A percentile compares a stretch with the other conserved stretches of the same genome.
phyloP scores from a whole-genome alignment of 1,140 invertebrate genomes.

The Phymorhynchus buccinoides region DNA sequence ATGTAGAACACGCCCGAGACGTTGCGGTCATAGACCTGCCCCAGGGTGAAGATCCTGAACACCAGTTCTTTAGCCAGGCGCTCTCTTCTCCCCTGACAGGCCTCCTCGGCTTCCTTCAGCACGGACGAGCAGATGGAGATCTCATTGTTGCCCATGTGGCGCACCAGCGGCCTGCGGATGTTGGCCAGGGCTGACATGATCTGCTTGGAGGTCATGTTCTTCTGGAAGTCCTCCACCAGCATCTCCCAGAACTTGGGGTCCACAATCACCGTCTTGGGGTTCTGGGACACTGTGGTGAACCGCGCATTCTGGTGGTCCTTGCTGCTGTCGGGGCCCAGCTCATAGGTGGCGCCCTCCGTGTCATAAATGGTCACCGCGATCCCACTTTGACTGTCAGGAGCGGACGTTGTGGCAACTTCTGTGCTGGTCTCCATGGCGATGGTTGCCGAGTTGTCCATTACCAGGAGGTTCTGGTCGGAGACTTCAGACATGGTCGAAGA shows the following conservation, averaged over 20 bases:
- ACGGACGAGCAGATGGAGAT: slow-evolving; percentile 50
- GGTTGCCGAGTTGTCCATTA: not conserved
- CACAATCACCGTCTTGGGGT: slow-evolving; percentile 48
- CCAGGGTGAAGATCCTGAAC: slow-evolving; percentile 48
- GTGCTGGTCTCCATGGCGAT: not conserved
- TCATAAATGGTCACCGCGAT: slow-evolving; percentile 50
- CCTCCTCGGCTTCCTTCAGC: slow-evolving; percentile 47
- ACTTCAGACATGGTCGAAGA: slow-evolving; percentile 44
- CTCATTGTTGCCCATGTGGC: slow-evolving; percentile 47
- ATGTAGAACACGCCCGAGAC: slow-evolving; percentile 51
- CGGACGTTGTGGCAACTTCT: slow-evolving; percentile 32
- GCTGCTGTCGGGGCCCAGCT: slow-evolving; percentile 46
- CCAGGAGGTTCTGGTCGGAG: slow-evolving; percentile 42
- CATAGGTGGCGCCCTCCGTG: slow-evolving; percentile 42
- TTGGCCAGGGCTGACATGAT: slow-evolving; percentile 46
- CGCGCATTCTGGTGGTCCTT: slow-evolving; percentile 41
- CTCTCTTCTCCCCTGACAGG: slow-evolving; percentile 47
- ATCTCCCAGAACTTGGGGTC: slow-evolving; percentile 52
- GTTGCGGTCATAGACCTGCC: slow-evolving; percentile 49
- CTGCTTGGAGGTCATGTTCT: slow-evolving; percentile 50
- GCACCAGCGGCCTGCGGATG: slow-evolving; percentile 42
- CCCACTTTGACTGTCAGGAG: slow-evolving; percentile 45
- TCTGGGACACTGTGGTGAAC: slow-evolving; percentile 43
- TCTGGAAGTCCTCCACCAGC: slow-evolving; percentile 51
- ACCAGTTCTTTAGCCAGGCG: slow-evolving; percentile 48